Evolutionary conservation across 2,888 invertebrate species (phyloP).

Genomic region (Polia nebulosa): DNA sequence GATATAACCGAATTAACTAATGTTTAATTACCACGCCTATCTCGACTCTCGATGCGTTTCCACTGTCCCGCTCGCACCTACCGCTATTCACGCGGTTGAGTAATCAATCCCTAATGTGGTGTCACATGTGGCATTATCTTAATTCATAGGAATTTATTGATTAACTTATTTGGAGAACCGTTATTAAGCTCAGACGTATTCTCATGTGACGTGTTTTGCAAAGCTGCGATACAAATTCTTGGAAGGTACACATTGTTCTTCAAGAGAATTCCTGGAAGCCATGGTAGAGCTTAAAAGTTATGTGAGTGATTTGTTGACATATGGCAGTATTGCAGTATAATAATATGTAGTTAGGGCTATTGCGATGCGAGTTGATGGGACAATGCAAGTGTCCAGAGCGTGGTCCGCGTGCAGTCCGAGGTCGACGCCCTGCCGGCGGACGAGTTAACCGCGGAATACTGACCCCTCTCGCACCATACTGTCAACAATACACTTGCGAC

Average conservation of each 20-base stretch:
- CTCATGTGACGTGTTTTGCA: conserved; percentile 17
- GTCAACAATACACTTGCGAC: conserved; percentile 71
- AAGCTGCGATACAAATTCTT: conserved; percentile 14
- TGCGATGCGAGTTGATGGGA: conserved; percentile 74
- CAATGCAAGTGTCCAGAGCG: conserved; percentile 78
- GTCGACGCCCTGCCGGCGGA: conserved; percentile 81
- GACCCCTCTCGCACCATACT: conserved; percentile 78
- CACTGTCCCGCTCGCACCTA: conserved; percentile 52
- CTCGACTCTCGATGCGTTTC: conserved; percentile 61
- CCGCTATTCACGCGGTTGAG: conserved; percentile 56
- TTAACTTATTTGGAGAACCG: conserved; percentile 20
- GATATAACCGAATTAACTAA: conserved; percentile 71
- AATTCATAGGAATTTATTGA: conserved; percentile 51
- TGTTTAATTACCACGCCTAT: conserved; percentile 68
- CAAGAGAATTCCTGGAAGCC: conserved; percentile 26
- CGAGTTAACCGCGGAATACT: conserved; percentile 83
- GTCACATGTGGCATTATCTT: conserved; percentile 47
- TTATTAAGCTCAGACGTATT: conserved; percentile 18
- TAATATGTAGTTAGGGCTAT: conserved; percentile 74
- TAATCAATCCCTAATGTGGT: conserved; percentile 54
- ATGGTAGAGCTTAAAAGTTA: conserved; percentile 23
- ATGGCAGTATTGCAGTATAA: too few relatives aligned
- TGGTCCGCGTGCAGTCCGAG: conserved; percentile 78
- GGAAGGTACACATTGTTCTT: conserved; percentile 1
- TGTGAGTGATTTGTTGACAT: conserved; percentile 12